phyloP scores from a whole-genome alignment of 2,113 vertebrate genomes.

The Picathartes gymnocephalus region DNA sequence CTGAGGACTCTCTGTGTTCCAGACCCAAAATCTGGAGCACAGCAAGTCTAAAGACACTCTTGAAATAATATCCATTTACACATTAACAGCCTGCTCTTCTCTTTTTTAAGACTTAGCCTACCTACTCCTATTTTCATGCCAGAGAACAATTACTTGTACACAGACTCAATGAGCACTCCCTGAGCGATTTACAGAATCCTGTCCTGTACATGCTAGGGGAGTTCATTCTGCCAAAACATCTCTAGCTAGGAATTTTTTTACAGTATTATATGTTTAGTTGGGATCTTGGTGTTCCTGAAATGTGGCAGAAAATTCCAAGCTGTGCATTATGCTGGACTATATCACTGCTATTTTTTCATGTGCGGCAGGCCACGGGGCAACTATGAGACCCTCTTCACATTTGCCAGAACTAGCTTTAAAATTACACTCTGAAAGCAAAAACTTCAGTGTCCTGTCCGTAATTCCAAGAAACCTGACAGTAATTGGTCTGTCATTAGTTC shows the following conservation, averaged over 20 bases:
- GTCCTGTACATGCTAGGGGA: neutral
- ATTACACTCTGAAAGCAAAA: neutral
- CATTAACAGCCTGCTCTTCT: neutral
- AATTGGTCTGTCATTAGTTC: neutral
- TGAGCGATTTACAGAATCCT: neutral
- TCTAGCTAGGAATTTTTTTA: neutral
- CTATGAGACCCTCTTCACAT: neutral
- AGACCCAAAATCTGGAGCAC: conserved; percentile 27
- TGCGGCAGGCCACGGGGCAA: neutral
- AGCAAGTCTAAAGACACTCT: conserved; percentile 9
- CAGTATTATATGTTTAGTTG: neutral
- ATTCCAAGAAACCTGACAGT: neutral
- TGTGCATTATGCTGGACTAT: neutral
- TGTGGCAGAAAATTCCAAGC: neutral
- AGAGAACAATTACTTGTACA: neutral
- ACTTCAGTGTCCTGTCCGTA: neutral
- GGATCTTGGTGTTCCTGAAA: neutral
- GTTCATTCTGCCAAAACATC: neutral
- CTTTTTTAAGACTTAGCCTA: neutral
- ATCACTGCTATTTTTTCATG: neutral
- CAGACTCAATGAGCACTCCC: neutral
- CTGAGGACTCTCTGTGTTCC: neutral
- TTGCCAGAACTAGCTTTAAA: neutral
- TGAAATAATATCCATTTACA: conserved; percentile 34
- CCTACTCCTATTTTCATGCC: neutral